Base-by-base conservation (phyloP, 35 echinoderm and acorn worm genomes). In the Apostichopus japonicus region DNA sequence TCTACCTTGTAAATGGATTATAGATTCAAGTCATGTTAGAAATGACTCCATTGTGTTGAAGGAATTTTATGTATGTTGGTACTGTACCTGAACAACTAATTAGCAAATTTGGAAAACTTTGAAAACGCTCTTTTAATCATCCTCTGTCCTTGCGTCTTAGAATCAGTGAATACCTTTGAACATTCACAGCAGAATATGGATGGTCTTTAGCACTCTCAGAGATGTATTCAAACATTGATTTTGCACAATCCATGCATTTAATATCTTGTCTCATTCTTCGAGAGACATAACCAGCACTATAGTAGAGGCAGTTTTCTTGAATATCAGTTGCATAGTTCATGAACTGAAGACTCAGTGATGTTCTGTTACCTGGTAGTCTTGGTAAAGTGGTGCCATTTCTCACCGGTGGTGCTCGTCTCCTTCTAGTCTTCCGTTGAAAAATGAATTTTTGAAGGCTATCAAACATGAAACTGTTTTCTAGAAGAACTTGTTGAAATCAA, bases 231-330 rank as follows among this genome's bases (percentile, higher is more conserved):
- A 59, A 87, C 5, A 87, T 53, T 6, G 83, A 56, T 87, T 55
- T 87, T 16, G 0, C 54, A 87, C 83, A 87, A 2, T 87, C 55
- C 4, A 1, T 87, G 55, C 57, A 87, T 24, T 87, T 55, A 61
- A 87, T 65, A 87, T 87, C 83, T 87, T 59, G 6, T 10, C 54
- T 17, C 13, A 87, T 6, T 87, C 61, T 87, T 65, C 83, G 6
- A 61, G 83, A 87, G 6, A 87, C 83, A 87, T 87, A 87, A 14
- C 54, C 83, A 21, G 83, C 83, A 53, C 65, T 87, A 44, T 87
- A 87, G 56, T 54, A 87, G 7, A 87, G 13, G 22, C 83, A 58
- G 83, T 65, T 87, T 3, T 87, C 83, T 87, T 87, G 78, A 54
- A 80, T 27, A 23, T 87, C 56, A 3, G 55, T 87, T 16, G 13